Evolutionary conservation across 2,797 vertebrate species (phyloP), one percentile per base, ranked within the genome.

Genomic region (Myotis findleyi): DNA sequence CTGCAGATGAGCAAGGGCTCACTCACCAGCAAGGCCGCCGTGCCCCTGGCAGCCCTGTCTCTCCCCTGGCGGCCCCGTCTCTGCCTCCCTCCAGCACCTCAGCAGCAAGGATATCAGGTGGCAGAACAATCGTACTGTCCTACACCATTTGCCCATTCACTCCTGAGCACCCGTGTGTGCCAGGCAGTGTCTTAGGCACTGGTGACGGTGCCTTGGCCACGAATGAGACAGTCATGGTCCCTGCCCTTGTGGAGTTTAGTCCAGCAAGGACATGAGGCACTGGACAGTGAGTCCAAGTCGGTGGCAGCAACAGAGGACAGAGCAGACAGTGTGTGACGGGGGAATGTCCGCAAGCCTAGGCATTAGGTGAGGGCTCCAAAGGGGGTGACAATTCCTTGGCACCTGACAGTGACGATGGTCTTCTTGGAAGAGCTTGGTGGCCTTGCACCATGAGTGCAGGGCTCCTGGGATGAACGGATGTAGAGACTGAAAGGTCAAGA

Each of bases 21-120:
- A 1, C 17, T 25, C 5, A 1, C 16, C 1, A 1, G 36, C 6
- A n/a, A 23, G 7, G 21, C 16, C 3, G 0, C 3, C 9, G 44
- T 2, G 7, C 69, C 41, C 59, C 11, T 23, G 0, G 88, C 0
- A 1, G 21, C 57, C 55, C 11, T 12, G 25, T 1, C 57, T 59
- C 57, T 59, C 5, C 27, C 13, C 59, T 13, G 27, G 59, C 2
- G 6, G 27, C 6, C 36, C 33, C 20, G 0, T 2, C 27, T 16
- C 75, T 53, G 6, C 17, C 7, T 8, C 51, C 57, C 9, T 16
- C 53, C 25, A 2, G 23, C 6, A 12, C 9, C 12, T 2, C 20
- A 49, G 66, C 33, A 20, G 77, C 38, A 14, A 23, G 21, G 20
- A 5, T 2, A 20, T 16, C n/a, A 55, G 21, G 47, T 0, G 18